phyloP scores from a whole-genome alignment of 2,888 invertebrate species.

The Drosophila vallismaia region DNA sequence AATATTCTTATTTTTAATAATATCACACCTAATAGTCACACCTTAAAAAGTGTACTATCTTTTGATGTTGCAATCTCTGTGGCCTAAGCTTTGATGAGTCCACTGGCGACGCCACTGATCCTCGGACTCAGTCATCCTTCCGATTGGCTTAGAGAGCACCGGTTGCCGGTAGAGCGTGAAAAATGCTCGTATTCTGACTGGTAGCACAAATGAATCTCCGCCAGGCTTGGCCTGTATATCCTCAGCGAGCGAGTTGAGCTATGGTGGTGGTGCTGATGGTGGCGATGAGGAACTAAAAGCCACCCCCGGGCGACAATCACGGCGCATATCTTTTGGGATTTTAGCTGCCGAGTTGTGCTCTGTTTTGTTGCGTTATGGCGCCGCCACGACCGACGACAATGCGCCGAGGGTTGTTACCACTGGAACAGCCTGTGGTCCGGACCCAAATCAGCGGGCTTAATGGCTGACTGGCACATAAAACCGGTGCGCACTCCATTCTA shows the following conservation, averaged over 20 bases:
- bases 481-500: slow-evolving; percentile 74
- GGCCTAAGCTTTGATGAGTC: slow-evolving; percentile 43
- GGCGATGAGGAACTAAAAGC: slow-evolving; percentile 55
- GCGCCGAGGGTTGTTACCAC: slow-evolving; percentile 79
- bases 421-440: slow-evolving; percentile 13
- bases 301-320: slow-evolving; percentile 78
- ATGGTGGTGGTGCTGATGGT: slow-evolving; percentile 19
- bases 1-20: too few species aligned
- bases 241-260: background rate
- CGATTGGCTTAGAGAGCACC: slow-evolving; percentile 70
- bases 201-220: slow-evolving; percentile 40
- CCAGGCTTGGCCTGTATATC: slow-evolving; percentile 5
- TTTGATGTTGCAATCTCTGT: background rate
- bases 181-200: slow-evolving; percentile 73
- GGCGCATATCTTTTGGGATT: slow-evolving; percentile 77
- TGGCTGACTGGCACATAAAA: slow-evolving; percentile 79
- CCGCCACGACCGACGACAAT: slow-evolving; percentile 82
- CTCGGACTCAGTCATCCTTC: slow-evolving; percentile 66
- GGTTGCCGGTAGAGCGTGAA: slow-evolving; percentile 58
- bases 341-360: slow-evolving; percentile 30
- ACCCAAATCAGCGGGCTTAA: slow-evolving; percentile 75
- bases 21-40: background rate
- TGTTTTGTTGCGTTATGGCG: slow-evolving; percentile 72
- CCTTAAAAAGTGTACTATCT: slow-evolving; percentile 8
- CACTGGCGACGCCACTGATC: slow-evolving; percentile 54